phyloP scores from a whole-genome alignment of 2,797 vertebrate genomes.

The Neosalanx taihuensis region DNA sequence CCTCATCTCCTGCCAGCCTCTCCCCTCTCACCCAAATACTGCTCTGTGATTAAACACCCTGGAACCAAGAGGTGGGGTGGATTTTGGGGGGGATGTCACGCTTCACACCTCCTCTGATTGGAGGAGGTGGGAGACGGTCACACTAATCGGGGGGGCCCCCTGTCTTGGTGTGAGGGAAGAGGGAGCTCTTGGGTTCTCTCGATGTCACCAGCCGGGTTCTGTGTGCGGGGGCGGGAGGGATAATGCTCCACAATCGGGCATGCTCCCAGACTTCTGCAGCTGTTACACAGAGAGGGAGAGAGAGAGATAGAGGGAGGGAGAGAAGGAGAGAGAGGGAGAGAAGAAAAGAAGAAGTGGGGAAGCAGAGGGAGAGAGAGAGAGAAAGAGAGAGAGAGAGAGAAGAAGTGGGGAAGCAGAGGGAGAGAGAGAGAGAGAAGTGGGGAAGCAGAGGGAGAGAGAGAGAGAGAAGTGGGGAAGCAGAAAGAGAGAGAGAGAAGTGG shows the following conservation, averaged over 20 bases:
- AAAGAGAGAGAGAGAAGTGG: no score
- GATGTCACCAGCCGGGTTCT: constrained; percentile 26
- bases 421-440: constrained; percentile 7
- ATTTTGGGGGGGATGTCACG: constrained; percentile 30
- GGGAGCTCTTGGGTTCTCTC: not conserved
- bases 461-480: no score
- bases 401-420: constrained; percentile 5
- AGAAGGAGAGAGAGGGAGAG: not conserved
- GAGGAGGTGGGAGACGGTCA: constrained; percentile 41
- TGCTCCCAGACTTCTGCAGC: constrained; percentile 61
- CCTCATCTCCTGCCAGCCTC: not conserved
- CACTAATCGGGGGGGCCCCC: constrained; percentile 13
- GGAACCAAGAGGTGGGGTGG: constrained; percentile 34
- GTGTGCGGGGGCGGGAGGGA: constrained; percentile 54
- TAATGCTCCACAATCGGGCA: constrained; percentile 66
- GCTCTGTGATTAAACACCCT: constrained; percentile 35
- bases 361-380: not conserved
- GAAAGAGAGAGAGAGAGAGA: not conserved
- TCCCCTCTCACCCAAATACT: not conserved
- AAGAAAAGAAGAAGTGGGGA: not conserved
- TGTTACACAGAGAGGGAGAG: constrained; percentile 40
- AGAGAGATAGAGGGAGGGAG: not conserved
- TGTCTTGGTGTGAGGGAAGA: constrained; percentile 43
- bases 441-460: no score
- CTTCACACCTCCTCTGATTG: constrained; percentile 49